Percentiles rank a stretch among this genome's conserved stretches.
phyloP scores from a whole-genome alignment of 2,888 invertebrate genomes.

The Trissoscelio sp. region DNA sequence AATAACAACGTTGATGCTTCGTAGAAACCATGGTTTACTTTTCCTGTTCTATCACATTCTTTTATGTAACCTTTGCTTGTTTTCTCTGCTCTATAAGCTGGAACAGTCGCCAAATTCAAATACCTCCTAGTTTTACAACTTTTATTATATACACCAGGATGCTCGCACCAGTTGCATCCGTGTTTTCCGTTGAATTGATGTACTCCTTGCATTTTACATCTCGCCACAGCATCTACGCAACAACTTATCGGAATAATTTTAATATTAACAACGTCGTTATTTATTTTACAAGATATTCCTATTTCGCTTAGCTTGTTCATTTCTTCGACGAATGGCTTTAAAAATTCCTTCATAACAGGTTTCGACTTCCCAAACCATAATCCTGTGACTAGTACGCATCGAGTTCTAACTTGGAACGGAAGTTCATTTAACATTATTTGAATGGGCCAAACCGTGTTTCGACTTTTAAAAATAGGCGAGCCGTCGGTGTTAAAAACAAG shows the following conservation, averaged over 20 bases:
- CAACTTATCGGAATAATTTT: constrained; percentile 9
- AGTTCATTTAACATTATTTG: constrained; percentile 8
- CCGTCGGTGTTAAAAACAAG: neutral
- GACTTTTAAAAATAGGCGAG: constrained; percentile 1
- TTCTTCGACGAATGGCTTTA: neutral
- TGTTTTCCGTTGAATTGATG: constrained; percentile 59
- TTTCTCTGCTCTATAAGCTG: neutral
- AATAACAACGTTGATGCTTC: constrained; percentile 6
- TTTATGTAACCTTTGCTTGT: neutral
- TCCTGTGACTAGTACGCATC: neutral
- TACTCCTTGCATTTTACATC: constrained; percentile 46
- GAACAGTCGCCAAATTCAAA: neutral
- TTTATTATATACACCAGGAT: constrained; percentile 39
- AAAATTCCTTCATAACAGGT: neutral
- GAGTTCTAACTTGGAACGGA: neutral
- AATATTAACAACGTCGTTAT: neutral
- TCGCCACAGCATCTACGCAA: constrained; percentile 56
- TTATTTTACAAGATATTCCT: neutral
- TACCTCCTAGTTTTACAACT: neutral
- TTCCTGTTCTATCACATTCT: neutral
- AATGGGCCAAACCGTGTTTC: constrained; percentile 2
- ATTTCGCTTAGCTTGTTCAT: neutral
- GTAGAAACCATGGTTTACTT: constrained; percentile 2
- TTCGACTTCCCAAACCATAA: neutral
- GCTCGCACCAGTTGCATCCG: constrained; percentile 67